phyloP scores from a whole-genome alignment of 2,888 invertebrate genomes.

The Galerucella nymphaeae region DNA sequence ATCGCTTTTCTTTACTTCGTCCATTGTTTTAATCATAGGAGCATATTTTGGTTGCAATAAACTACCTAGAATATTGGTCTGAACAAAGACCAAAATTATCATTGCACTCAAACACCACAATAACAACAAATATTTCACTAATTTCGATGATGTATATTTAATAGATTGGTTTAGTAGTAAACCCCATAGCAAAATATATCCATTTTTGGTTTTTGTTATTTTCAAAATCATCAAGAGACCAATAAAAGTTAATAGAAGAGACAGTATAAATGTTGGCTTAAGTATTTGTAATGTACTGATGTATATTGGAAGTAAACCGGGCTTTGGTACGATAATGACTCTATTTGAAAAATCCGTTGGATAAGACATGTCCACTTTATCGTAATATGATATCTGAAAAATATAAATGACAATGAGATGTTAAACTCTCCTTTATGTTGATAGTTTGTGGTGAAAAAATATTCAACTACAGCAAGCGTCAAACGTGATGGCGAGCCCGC shows the following conservation, averaged over 20 bases:
- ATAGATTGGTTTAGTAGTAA: slow-evolving; percentile 2
- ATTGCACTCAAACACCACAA: background rate
- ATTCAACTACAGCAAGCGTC: too few species aligned
- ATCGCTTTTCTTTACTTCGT: slow-evolving; percentile 25
- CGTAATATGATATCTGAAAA: background rate
- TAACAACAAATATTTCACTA: background rate
- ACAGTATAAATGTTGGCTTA: background rate
- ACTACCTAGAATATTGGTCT: background rate
- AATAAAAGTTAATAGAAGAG: background rate
- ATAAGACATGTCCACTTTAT: background rate
- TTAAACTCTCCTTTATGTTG: background rate
- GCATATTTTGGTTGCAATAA: slow-evolving; percentile 21
- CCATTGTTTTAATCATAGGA: slow-evolving; percentile 23
- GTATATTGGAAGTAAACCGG: background rate
- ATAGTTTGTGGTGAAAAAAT: too few species aligned
- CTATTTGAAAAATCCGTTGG: background rate
- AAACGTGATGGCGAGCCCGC: too few species aligned
- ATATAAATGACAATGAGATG: too few species aligned
- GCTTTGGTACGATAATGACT: slow-evolving; percentile 5
- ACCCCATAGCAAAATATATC: slow-evolving; percentile 1
- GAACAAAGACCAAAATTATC: background rate
- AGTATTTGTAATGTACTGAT: background rate
- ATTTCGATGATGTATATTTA: background rate
- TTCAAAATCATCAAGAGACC: background rate
- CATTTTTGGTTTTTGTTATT: background rate